These are phyloP conservation scores for Arnoldichthys spilopterus DNA, from an alignment of 2,797 vertebrate genomes.

Conservation along the genomic window DNA sequence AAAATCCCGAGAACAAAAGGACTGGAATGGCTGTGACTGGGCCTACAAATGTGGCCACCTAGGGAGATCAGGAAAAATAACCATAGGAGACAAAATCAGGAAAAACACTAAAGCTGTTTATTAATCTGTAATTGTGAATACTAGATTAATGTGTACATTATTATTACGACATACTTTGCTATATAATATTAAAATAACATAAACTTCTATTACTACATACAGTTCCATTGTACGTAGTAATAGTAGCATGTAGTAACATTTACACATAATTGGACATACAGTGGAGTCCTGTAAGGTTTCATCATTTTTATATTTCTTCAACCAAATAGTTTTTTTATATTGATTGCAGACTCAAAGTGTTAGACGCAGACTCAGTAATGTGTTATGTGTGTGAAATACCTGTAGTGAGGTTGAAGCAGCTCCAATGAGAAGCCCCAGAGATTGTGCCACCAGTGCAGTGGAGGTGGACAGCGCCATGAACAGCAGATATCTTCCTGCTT, in stretches of 20 bases:
- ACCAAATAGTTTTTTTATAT: too few relatives aligned
- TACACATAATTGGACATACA: too few relatives aligned
- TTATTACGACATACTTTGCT: not conserved
- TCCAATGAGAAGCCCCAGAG: slow-evolving; percentile 93
- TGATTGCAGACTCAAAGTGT: too few relatives aligned
- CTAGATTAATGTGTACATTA: not conserved
- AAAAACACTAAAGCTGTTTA: not conserved
- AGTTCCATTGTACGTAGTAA: too few relatives aligned
- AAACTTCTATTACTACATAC: too few relatives aligned
- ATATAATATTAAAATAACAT: too few relatives aligned
- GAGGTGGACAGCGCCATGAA: slow-evolving; percentile 93
- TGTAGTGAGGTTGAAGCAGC: slow-evolving; percentile 96
- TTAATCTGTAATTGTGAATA: not conserved
- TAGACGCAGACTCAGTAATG: too few relatives aligned
- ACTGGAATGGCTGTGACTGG: slow-evolving; percentile 96
- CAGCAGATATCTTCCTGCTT: slow-evolving; percentile 89
- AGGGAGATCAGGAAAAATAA: slow-evolving; percentile 31
- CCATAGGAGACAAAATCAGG: not conserved
- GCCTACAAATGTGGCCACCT: slow-evolving; percentile 98
- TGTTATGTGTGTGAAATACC: slow-evolving; percentile 72
- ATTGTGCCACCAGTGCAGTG: slow-evolving; percentile 95
- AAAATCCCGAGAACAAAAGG: slow-evolving; percentile 97
- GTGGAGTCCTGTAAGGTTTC: too few relatives aligned
- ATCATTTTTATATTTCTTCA: too few relatives aligned
- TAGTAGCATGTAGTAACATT: too few relatives aligned